Conservation (phyloP, 1,140 invertebrate species). For the Bradysia coprophila region DNA sequence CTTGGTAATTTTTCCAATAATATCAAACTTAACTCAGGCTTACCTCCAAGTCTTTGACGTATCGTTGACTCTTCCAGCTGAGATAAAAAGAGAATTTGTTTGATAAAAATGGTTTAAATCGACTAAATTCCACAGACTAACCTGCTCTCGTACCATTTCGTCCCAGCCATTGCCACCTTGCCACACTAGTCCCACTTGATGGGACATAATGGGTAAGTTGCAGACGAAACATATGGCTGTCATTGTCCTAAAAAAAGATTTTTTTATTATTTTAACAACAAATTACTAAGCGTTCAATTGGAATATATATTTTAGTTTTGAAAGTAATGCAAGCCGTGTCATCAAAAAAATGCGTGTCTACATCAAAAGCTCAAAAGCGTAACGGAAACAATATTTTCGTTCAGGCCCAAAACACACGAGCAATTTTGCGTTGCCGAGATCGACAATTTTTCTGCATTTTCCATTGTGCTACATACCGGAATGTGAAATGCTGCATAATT, state of each 20-base stretch:
- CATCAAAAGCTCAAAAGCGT: neutral
- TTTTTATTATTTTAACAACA: neutral
- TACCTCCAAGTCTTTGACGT: slow-evolving; percentile 56
- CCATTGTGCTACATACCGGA: too few species aligned
- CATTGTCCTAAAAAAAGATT: slow-evolving; percentile 49
- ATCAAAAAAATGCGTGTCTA: neutral
- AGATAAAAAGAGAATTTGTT: neutral
- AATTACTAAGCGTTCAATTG: too few species aligned
- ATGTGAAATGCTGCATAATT: too few species aligned
- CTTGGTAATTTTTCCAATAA: too few species aligned
- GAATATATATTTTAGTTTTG: neutral
- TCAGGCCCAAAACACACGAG: too few species aligned
- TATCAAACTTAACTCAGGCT: too few species aligned
- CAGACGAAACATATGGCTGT: slow-evolving; percentile 88
- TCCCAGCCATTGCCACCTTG: slow-evolving; percentile 85
- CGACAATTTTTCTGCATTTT: too few species aligned
- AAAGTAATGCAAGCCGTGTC: neutral
- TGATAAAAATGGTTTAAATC: neutral
- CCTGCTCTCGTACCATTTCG: slow-evolving; percentile 65
- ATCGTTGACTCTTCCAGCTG: slow-evolving; percentile 63
- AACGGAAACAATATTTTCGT: neutral
- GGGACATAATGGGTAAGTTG: slow-evolving; percentile 81
- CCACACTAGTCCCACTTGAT: slow-evolving; percentile 84
- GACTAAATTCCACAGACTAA: slow-evolving; percentile 3
- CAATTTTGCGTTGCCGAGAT: too few species aligned